Conservation (phyloP, 2,888 invertebrate species). For the Carpatolechia fugitivella region DNA sequence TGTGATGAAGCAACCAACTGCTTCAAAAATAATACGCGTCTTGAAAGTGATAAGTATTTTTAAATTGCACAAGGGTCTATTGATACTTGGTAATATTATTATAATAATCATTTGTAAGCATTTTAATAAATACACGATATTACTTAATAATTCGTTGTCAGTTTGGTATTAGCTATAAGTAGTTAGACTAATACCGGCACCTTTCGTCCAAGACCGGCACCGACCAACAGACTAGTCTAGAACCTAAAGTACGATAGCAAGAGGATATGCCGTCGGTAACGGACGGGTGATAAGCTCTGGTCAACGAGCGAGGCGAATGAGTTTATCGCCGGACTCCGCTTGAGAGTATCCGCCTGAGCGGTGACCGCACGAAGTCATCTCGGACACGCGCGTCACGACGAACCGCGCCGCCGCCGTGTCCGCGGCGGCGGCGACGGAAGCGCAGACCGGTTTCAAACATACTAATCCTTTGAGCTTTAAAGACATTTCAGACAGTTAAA, state of each 20-base stretch:
- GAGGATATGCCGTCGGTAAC: not conserved
- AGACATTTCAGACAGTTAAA: not conserved
- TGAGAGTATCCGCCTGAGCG: slow-evolving; percentile 4
- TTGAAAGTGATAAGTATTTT: slow-evolving; percentile 30
- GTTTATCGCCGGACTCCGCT: not conserved
- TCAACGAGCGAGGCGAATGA: not conserved
- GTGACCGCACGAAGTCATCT: slow-evolving; percentile 28
- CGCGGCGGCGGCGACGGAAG: slow-evolving; percentile 46
- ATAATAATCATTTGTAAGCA: too few species aligned
- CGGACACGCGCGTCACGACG: slow-evolving; percentile 29
- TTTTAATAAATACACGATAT: too few species aligned
- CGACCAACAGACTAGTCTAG: too few species aligned
- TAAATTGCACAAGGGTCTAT: slow-evolving; percentile 22
- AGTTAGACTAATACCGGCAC: too few species aligned
- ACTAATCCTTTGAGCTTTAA: slow-evolving; percentile 11
- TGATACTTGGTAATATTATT: too few species aligned
- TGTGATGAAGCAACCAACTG: slow-evolving; percentile 28
- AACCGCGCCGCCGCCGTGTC: slow-evolving; percentile 12
- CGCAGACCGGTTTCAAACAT: slow-evolving; percentile 47
- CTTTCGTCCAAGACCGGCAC: too few species aligned
- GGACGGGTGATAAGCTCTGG: slow-evolving; percentile 8
- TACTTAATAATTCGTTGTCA: too few species aligned
- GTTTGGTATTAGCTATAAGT: too few species aligned
- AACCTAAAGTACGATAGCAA: not conserved
- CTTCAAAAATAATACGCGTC: slow-evolving; percentile 39